Evolutionary conservation across 1,140 invertebrate genomes (phyloP), one percentile per base, ranked within the genome.

Genomic region (Orchesella cincta): DNA sequence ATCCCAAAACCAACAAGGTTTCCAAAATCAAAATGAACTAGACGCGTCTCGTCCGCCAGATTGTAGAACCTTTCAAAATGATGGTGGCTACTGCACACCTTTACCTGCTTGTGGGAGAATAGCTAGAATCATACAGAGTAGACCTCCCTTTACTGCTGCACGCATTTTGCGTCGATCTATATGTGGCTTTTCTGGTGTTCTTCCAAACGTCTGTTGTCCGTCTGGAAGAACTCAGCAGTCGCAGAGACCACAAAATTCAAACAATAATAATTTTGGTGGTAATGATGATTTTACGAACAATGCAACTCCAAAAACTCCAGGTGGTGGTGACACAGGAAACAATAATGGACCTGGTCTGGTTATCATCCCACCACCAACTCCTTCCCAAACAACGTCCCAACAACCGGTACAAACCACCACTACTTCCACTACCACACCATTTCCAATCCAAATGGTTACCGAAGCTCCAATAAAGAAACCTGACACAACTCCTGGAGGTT

Each of bases 201-300:
- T 86, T 75, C 88, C 89, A 20, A 83, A 86, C 79, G 88, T 90
- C 3, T 89, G 89, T 51, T 90, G 89, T 79, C 85, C 85, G 16
- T 29, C 64, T 72, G 28, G 26, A 20, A 26, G 28, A 36, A 29
- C 20, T n/a, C 67, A 35, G 76, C 75, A 20, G n/a, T 77, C 34
- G 39, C 51, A 75, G 39, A 72, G 76, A 62, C 46, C 28, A 72
- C 57, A 23, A 28, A 67, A 29, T 67, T 14, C 8, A n/a, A 71
- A 36, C 18, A 75, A 33, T n/a, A 29, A 71, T 46, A 23, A 18
- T 52, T 35, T 35, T 52, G 46, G 31, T 71, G 16, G 16, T 71
- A 29, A 29, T 5, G 5, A 52, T 73, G 5, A 18, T 29, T 54
- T 31, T 29, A 33, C 5, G 3, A 33, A 67, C 26, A 67, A 67